phyloP scores from a whole-genome alignment of 1,140 invertebrate species.

The Calephelis virginiensis region DNA sequence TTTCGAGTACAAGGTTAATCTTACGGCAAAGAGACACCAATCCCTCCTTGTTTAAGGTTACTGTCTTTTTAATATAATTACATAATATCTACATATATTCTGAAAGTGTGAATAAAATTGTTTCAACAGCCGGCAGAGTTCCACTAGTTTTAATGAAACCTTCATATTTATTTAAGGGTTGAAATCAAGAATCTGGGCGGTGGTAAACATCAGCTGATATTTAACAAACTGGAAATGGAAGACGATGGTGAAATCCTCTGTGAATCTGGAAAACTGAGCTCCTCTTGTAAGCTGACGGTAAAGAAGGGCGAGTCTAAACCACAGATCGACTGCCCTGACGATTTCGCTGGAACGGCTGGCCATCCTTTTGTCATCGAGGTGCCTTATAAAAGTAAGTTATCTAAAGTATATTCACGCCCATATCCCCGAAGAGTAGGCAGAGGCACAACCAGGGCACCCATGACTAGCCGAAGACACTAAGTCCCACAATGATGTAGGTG shows the following conservation, averaged over 20 bases:
- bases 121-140: no score
- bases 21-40: no score
- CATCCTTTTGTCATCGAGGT: conserved; percentile 91
- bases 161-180: conserved; percentile 76
- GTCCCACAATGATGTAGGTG: no score
- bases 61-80: no score
- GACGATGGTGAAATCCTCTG: conserved; percentile 93
- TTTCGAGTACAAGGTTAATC: no score
- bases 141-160: neutral
- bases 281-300: conserved; percentile 89
- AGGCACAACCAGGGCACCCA: no score
- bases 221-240: conserved; percentile 88
- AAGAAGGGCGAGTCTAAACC: conserved; percentile 92
- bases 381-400: conserved; percentile 90
- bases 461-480: no score
- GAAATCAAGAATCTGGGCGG: conserved; percentile 95
- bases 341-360: conserved; percentile 88
- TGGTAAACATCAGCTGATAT: conserved; percentile 93
- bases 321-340: conserved; percentile 88
- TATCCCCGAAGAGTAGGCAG: no score
- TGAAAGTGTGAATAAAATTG: no score
- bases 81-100: no score
- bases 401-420: no score
- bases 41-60: no score
- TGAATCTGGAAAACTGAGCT: conserved; percentile 88